Evolutionary conservation across 2,797 vertebrate genomes (phyloP), one percentile per base, ranked within the genome.

Genomic region (Sciurus vulgaris): DNA sequence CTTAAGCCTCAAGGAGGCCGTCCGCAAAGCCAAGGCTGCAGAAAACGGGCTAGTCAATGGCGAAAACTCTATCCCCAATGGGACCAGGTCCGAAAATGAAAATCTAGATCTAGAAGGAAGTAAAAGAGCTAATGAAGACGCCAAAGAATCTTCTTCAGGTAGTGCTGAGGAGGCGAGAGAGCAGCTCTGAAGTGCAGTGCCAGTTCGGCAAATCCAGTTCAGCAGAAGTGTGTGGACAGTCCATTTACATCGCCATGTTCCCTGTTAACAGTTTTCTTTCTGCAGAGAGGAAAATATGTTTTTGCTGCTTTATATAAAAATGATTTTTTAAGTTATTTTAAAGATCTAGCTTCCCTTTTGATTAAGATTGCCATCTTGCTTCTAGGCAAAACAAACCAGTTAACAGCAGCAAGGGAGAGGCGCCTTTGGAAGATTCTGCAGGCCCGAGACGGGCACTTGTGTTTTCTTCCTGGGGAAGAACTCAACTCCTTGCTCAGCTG

Each of bases 281-380:
- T 93, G 98, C 98, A 97, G 97, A 98, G 97, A 98, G 96, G 95
- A 97, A 94, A 98, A 98, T 98, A 98, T 95, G 98, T 93, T 98
- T 98, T 98, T 99, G 98, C 98, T 99, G 98, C 98, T 99, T 98
- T 98, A 97, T 98, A 98, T 98, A 98, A 98, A 98, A 97, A 98
- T 97, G 93, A 98, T 96, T 98, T 96, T 98, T 98, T 98, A 98
- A 98, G 98, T 98, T 98, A 98, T 98, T 99, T 98, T 96, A 98
- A 97, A 98, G 96, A 98, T 97, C 97, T 98, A 98, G 97, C 97
- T 98, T 98, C 98, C 98, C 59, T 98, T 98, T 98, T 96, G 98
- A 98, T 98, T 98, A 98, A 98, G 98, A 98, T 98, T 98, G 98
- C 98, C 98, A 98, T 98, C 98, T 98, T 98, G 98, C 98, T 98